Conservation (phyloP, 2,113 vertebrate species). For the Hydrochoerus hydrochaeris region DNA sequence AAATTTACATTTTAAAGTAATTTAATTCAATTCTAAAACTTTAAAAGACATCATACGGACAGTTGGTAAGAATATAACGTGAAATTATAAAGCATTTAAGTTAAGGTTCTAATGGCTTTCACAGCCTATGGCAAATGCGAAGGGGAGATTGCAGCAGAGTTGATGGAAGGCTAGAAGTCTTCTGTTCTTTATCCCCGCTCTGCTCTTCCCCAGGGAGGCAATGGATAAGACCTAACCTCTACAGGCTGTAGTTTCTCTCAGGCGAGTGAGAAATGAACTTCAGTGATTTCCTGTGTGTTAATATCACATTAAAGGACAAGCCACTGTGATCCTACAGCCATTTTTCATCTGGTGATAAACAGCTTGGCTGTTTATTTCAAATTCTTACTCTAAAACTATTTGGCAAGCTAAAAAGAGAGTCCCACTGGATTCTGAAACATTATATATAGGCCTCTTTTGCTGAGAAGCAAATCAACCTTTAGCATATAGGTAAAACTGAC, state of each 20-base stretch:
- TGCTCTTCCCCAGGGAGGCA: too few relatives aligned
- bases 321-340: not conserved
- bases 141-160: not conserved
- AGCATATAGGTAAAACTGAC: not conserved
- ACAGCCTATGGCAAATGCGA: not conserved
- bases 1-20: constrained; percentile 56
- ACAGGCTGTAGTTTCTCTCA: not conserved
- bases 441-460: not conserved
- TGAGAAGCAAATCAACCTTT: constrained; percentile 18
- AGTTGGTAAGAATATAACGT: not conserved
- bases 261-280: not conserved
- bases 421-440: constrained; percentile 3
- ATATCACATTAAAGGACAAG: constrained; percentile 10
- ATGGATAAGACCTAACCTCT: not conserved
- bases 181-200: not conserved
- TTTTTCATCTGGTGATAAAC: not conserved
- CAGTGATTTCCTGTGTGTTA: not conserved
- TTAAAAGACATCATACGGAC: not conserved
- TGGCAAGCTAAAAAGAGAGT: constrained; percentile 42
- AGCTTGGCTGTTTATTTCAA: constrained; percentile 1
- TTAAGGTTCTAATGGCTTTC: constrained; percentile 14
- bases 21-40: constrained; percentile 48
- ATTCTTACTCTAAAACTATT: constrained; percentile 28
- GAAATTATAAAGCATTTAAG: not conserved
- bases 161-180: not conserved